phyloP scores from a whole-genome alignment of 2,797 vertebrate genomes.

The Bufotes viridis region DNA sequence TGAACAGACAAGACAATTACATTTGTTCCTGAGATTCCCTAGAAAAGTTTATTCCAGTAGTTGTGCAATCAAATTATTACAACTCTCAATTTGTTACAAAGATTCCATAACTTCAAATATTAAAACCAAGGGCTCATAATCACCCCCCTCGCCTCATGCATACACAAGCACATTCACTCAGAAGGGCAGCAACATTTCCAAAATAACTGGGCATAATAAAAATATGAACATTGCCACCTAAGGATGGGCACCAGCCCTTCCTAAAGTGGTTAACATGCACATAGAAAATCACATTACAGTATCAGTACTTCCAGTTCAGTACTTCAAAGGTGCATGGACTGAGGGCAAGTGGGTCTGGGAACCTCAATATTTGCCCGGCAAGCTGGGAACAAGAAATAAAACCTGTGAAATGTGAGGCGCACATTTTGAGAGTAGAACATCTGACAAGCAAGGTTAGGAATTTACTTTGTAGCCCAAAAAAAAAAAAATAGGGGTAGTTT shows the following conservation, averaged over 20 bases:
- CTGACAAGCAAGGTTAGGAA: background rate
- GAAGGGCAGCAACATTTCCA: constrained; percentile 68
- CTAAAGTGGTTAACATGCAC: constrained; percentile 30
- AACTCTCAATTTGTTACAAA: constrained; percentile 87
- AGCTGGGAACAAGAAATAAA: constrained; percentile 31
- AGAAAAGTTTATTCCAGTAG: constrained; percentile 84
- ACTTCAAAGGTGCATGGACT: constrained; percentile 43
- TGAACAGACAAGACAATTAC: constrained; percentile 67
- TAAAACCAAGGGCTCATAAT: constrained; percentile 65
- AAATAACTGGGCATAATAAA: constrained; percentile 16
- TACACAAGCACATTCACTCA: constrained; percentile 78
- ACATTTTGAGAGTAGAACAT: background rate
- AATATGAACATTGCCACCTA: constrained; percentile 29
- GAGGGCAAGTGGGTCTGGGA: constrained; percentile 33
- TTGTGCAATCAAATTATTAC: constrained; percentile 86
- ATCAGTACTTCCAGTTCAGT: constrained; percentile 17
- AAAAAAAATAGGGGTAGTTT: background rate
- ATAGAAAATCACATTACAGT: constrained; percentile 45
- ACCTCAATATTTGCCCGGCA: constrained; percentile 29
- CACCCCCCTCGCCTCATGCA: constrained; percentile 73
- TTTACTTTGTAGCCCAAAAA: background rate
- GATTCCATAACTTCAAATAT: constrained; percentile 69
- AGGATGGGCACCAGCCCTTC: constrained; percentile 28
- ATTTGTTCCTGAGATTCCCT: constrained; percentile 87
- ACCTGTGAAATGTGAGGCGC: background rate